Base-by-base conservation (phyloP, 1,140 invertebrate species). In the Bombus difficillimus region DNA sequence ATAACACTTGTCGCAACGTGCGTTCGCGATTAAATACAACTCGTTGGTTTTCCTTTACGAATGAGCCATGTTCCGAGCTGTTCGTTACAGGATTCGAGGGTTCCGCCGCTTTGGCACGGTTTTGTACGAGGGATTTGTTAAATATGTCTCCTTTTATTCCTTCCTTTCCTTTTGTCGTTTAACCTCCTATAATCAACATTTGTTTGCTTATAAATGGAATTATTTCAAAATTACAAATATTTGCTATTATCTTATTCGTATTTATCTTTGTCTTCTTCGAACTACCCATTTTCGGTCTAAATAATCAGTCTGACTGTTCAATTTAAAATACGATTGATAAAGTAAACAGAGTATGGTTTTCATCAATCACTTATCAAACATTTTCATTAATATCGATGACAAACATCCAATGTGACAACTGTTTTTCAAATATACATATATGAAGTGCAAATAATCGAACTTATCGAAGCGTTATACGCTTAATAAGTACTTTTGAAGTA, bases 21-120 rank as follows among this genome's bases (percentile, higher is more conserved):
- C 32, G 39, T 79, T 84, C n/a, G 12, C 39, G 39, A 43, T 82
- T 74, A 82, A 74, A 73, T 73, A 73, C 41, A 41, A 79, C 41
- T 64, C n/a, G 57, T 25, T 22, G 25, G 22, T 13, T 32, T 57
- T 47, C 34, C 13, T 34, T 72, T 39, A 15, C 37, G 41, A 72
- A 81, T 9, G 47, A 81, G 79, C 25, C 57, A 3, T 59, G 57
- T 59, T 53, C 25, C 22, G 0, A 12, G 25, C 10, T 28, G 57
- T 22, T 53, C 18, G 6, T 53, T 53, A 53, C 47, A 53, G 47
- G 47, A 53, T 53, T 25, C 0, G 6, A 13, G 39, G 39, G 5
- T 18, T n/a, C 6, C 18, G 6, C 3, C 25, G 62, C 32, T 74
- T 47, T 34, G n/a, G n/a, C 72, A 15, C 9, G n/a, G 5, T 22